These are phyloP conservation scores for Cranoglanis bouderius DNA, from an alignment of 2,113 vertebrate species.

Conservation along the genomic window DNA sequence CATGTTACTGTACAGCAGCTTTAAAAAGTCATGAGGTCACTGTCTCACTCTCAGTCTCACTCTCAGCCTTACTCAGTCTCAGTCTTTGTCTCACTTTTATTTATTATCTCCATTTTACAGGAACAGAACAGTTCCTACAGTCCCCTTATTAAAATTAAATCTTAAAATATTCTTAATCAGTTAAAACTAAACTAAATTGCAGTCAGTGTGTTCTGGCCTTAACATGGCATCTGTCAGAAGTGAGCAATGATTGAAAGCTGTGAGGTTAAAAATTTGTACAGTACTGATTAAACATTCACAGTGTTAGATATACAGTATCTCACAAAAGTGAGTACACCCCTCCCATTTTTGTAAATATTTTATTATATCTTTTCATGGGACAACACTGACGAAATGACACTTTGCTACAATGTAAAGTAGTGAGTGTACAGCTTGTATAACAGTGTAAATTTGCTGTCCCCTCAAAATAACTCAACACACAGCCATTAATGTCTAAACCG, in stretches of 20 bases:
- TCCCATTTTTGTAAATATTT: too few relatives aligned
- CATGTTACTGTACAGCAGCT: neutral
- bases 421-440: too few relatives aligned
- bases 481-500: too few relatives aligned
- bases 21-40: neutral
- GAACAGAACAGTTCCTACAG: neutral
- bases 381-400: too few relatives aligned
- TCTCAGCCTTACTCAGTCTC: neutral
- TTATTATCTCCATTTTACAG: neutral
- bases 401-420: too few relatives aligned
- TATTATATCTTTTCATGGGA: too few relatives aligned
- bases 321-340: too few relatives aligned
- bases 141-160: neutral
- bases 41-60: neutral
- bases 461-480: too few relatives aligned
- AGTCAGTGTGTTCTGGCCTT: neutral
- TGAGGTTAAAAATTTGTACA: neutral
- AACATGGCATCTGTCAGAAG: neutral
- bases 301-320: neutral
- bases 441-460: too few relatives aligned
- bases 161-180: neutral
- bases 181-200: neutral
- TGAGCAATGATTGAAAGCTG: neutral
- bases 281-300: neutral
- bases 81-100: neutral